Evolutionary conservation across 1,140 invertebrate genomes (phyloP).

Genomic region (Copidosoma floridanum): DNA sequence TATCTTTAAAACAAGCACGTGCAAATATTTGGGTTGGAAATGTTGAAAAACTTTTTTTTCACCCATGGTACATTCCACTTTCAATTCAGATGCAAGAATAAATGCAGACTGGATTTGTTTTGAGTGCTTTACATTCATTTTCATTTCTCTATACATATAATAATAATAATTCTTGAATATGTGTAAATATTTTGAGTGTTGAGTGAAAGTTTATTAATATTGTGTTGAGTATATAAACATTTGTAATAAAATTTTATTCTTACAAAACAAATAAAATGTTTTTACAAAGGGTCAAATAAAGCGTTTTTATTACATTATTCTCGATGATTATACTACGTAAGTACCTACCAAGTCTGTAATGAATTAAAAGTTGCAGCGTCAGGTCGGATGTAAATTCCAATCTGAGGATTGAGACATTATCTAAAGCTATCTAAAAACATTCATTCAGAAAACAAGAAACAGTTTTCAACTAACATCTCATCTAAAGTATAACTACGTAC

Average conservation of each 20-base stretch:
- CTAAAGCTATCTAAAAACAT: too few species aligned
- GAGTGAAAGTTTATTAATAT: conserved; percentile 12
- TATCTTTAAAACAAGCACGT: too few species aligned
- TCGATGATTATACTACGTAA: too few species aligned
- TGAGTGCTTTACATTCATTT: background rate
- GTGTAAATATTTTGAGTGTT: conserved; percentile 25
- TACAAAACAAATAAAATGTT: conserved; percentile 16
- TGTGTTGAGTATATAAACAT: conserved; percentile 15
- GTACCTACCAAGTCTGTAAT: too few species aligned
- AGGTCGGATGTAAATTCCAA: too few species aligned
- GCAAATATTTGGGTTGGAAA: background rate
- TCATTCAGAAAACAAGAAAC: too few species aligned
- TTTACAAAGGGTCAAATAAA: conserved; percentile 11
- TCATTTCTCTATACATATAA: background rate
- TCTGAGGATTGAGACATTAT: too few species aligned
- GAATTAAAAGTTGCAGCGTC: too few species aligned
- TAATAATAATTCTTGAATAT: background rate
- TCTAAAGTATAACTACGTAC: too few species aligned
- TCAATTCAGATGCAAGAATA: background rate
- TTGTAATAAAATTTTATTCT: conserved; percentile 20
- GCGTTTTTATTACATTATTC: too few species aligned
- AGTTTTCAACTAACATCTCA: too few species aligned
- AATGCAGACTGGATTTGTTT: background rate
- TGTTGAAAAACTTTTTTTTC: background rate
- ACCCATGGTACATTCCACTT: conserved; percentile 1